Conservation (phyloP, 2,113 vertebrate species). For the Triplophysa rosa region DNA sequence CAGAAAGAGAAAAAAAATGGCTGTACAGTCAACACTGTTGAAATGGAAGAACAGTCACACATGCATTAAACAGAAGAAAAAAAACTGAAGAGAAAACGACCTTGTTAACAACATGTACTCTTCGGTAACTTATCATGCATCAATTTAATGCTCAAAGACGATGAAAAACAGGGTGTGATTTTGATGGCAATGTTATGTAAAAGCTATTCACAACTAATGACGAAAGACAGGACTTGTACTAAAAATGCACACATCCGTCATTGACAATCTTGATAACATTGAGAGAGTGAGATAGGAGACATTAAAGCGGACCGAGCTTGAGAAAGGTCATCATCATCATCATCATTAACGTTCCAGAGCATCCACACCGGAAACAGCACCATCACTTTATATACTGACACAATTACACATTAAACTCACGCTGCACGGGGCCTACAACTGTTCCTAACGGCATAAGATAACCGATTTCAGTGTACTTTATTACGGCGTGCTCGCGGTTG, state of each 20-base stretch:
- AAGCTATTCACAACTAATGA: background rate
- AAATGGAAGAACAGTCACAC: conserved; percentile 11
- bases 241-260: background rate
- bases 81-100: background rate
- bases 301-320: conserved; percentile 20
- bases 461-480: background rate
- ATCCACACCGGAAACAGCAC: conserved; percentile 41
- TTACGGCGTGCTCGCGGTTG: conserved; percentile 7
- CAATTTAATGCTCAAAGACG: background rate
- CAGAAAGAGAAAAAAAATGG: conserved; percentile 24
- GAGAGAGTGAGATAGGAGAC: background rate
- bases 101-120: background rate
- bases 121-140: background rate
- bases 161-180: conserved; percentile 28
- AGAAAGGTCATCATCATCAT: conserved; percentile 37
- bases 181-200: background rate
- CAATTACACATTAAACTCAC: conserved; percentile 34
- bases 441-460: background rate
- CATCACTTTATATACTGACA: conserved; percentile 42
- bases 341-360: conserved; percentile 37
- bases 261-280: background rate
- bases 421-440: conserved; percentile 25
- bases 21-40: conserved; percentile 35
- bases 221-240: background rate
- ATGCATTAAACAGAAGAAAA: conserved; percentile 14